phyloP scores from a whole-genome alignment of 2,113 vertebrate species.

The Scopus umbretta region DNA sequence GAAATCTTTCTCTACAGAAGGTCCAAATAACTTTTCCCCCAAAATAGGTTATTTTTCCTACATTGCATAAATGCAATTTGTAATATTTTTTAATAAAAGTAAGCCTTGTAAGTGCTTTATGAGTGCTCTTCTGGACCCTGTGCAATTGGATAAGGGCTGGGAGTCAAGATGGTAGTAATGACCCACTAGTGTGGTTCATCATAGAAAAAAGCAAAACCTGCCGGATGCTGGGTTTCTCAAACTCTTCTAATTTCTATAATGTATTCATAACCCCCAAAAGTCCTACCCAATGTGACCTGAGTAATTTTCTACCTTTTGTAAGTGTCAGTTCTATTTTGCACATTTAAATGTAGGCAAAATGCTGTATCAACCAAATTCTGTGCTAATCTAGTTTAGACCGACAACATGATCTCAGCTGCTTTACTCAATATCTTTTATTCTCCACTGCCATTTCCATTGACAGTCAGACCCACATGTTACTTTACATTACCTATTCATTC shows the following conservation, averaged over 20 bases:
- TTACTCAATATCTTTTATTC: neutral
- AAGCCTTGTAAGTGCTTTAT: neutral
- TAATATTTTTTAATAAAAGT: neutral
- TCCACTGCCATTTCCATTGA: neutral
- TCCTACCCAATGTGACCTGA: neutral
- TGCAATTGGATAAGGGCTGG: neutral
- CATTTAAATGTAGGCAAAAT: neutral
- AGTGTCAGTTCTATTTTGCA: neutral
- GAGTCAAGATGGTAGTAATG: neutral
- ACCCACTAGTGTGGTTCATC: neutral
- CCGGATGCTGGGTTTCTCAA: neutral
- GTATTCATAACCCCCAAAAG: neutral
- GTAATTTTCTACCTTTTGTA: neutral
- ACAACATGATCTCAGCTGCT: neutral
- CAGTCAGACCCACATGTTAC: rapidly evolving
- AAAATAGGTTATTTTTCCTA: neutral
- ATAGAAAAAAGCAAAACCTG: neutral
- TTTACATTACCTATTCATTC: neutral
- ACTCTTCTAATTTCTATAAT: neutral
- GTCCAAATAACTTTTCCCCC: neutral
- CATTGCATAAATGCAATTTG: neutral
- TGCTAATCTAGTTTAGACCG: neutral
- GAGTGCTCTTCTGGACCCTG: neutral
- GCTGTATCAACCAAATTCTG: neutral
- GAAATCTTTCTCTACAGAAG: neutral